A percentile compares a stretch with the other conserved stretches of the same genome.
Evolutionary conservation across 2,113 vertebrate species (phyloP).

Genomic region (Acanthisitta chloris): DNA sequence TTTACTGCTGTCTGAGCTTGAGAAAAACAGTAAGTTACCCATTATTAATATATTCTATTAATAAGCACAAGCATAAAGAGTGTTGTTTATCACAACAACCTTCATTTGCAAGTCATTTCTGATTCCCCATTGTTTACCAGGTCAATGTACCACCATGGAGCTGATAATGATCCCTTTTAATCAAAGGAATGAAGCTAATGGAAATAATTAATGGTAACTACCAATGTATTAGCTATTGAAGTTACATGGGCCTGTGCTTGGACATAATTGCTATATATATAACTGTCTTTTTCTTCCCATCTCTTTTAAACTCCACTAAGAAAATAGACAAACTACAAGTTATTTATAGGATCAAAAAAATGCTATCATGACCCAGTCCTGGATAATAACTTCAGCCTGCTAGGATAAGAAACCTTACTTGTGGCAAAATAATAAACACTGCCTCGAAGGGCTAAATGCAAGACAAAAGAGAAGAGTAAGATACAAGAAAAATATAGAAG

Average conservation of each 20-base stretch:
- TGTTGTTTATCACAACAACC: neutral
- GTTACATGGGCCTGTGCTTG: neutral
- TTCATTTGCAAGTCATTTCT: constrained; percentile 1
- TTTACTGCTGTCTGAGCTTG: neutral
- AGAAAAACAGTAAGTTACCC: neutral
- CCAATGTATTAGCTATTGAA: neutral
- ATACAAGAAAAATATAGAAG: neutral
- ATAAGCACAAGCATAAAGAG: neutral
- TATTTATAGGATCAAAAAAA: neutral
- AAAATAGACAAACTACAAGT: neutral
- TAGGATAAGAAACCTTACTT: neutral
- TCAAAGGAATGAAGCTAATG: neutral
- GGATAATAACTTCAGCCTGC: neutral
- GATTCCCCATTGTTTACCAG: neutral
- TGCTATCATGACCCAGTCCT: neutral
- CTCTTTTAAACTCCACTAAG: neutral
- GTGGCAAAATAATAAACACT: neutral
- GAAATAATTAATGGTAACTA: neutral
- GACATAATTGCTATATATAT: neutral
- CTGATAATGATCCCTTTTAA: neutral
- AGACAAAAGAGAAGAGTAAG: neutral
- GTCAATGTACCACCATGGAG: neutral
- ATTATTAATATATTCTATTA: neutral
- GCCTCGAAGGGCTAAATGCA: neutral
- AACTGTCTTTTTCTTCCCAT: neutral